A percentile compares a stretch with the other conserved stretches of the same genome.
Conservation (phyloP, 2,797 vertebrate species). For the Aselliscus stoliczkanus region DNA sequence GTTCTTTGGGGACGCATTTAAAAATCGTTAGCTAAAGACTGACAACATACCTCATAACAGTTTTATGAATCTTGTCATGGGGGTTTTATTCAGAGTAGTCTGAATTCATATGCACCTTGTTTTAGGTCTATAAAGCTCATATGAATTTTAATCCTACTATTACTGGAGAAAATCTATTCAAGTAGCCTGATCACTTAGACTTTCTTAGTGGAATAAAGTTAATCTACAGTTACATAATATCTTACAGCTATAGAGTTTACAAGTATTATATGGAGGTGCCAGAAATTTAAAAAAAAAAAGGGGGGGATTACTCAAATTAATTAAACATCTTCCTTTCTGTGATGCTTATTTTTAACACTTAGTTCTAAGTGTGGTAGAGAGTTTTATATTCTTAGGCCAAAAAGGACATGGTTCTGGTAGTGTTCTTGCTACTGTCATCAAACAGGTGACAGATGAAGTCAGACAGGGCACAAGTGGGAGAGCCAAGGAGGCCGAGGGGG, state of each 20-base stretch:
- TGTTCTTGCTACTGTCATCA: neutral
- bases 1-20: constrained; percentile 49
- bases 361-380: neutral
- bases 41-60: neutral
- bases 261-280: neutral
- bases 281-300: neutral
- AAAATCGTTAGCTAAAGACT: constrained; percentile 26
- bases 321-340: neutral
- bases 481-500: neutral
- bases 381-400: neutral
- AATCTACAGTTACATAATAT: neutral
- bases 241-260: neutral
- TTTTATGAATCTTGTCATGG: neutral
- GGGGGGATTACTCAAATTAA: neutral
- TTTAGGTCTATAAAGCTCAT: neutral
- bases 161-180: neutral
- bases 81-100: neutral
- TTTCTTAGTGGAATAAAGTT: neutral
- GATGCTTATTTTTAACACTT: neutral
- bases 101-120: neutral
- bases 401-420: neutral
- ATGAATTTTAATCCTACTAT: neutral
- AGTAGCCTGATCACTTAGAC: neutral
- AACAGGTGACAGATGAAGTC: neutral
- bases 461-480: neutral